Base-by-base conservation (phyloP, 2,113 vertebrate species). In the Thunnus maccoyii region DNA sequence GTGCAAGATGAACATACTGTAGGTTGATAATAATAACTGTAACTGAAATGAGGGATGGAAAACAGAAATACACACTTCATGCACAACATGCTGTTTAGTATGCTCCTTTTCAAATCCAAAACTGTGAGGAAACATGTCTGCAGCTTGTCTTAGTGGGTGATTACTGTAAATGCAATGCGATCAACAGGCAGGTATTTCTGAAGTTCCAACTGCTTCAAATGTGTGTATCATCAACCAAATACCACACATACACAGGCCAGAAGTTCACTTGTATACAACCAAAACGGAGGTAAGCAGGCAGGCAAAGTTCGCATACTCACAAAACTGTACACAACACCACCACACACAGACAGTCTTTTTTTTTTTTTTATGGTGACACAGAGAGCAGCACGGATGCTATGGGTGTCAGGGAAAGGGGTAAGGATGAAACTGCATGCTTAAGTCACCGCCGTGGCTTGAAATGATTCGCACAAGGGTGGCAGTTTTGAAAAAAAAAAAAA, bases 21-120 rank as follows among this genome's bases (percentile, higher is more conserved):
- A 76, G 55, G 72, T 61, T 82, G 67, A 71, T 64, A 54, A 73
- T 72, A 76, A 46, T 61, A 64, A 61, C 79, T 57, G 14, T 51
- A 17, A 88, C 51, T 68, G 69, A 63, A 60, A 88, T 81, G 76
- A 77, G 32, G 76, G 64, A 91, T 91, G 89, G 64, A 54, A 70
- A 83, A 86, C 62, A 63, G 4, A 69, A 55, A 66, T 69, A 80
- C 16, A 76, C 71, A 61, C 46, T 63, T 78, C 82, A 92, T 93
- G 91, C 92, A 76, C 57, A 56, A 79, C 92, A 89, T 92, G 93
- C 91, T 60, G 52, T 32, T 67, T 12, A 51, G 12, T 58, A 55
- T 60, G 75, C 58, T 73, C 50, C 44, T 57, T 78, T 71, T 76
- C 22, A 68, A 65, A 63, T 41, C 5, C 18, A 12, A 54, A 80